phyloP scores from a whole-genome alignment of 2,797 vertebrate species.

The Smutsia gigantea region DNA sequence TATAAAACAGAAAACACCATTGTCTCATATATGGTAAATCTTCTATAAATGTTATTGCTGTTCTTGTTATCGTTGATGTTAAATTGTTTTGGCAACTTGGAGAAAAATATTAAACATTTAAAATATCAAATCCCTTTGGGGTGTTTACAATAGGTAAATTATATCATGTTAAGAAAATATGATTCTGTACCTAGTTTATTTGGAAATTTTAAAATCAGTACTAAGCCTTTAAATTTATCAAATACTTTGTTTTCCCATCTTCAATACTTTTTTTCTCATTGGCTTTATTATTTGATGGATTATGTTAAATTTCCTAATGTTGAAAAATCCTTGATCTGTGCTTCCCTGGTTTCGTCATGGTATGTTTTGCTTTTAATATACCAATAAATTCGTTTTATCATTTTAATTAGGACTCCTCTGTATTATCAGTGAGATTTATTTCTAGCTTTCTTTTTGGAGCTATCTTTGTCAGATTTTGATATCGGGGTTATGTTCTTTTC shows the following conservation, averaged over 20 bases:
- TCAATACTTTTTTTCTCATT: conserved; percentile 1
- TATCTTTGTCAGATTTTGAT: conserved; percentile 14
- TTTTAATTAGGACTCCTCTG: conserved; percentile 48
- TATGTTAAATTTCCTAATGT: conserved; percentile 18
- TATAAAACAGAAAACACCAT: neutral
- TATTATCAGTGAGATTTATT: neutral
- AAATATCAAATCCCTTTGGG: neutral
- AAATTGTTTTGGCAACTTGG: neutral
- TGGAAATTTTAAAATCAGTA: conserved; percentile 29
- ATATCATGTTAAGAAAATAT: neutral
- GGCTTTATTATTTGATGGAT: conserved; percentile 18
- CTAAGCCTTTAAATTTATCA: conserved; percentile 26
- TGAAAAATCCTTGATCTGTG: neutral
- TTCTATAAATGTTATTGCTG: neutral
- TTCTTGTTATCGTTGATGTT: neutral
- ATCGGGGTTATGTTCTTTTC: neutral
- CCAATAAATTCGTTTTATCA: conserved; percentile 24
- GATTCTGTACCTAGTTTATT: neutral
- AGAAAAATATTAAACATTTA: neutral
- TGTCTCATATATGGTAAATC: neutral
- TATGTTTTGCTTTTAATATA: conserved; percentile 42
- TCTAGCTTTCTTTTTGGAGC: neutral
- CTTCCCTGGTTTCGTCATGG: neutral
- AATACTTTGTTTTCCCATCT: neutral
- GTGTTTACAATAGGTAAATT: neutral